Percentiles rank a stretch among this genome's conserved stretches.
phyloP scores from a whole-genome alignment of 2,113 vertebrate genomes.

The Crotalus tigris region DNA sequence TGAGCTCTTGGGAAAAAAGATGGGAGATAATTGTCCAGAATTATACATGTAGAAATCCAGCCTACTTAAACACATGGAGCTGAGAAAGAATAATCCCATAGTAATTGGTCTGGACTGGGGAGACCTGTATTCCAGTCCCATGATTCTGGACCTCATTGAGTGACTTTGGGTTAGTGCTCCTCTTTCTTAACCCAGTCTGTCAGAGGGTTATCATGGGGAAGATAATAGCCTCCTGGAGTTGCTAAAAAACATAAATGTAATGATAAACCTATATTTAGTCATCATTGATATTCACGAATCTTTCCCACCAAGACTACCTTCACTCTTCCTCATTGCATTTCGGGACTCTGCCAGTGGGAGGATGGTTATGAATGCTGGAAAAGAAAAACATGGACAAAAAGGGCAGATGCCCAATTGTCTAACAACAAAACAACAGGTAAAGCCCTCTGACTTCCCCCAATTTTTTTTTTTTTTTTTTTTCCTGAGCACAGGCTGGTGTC shows the following conservation, averaged over 20 bases:
- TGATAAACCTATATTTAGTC: not conserved
- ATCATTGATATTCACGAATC: not conserved
- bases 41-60: not conserved
- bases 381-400: constrained; percentile 35
- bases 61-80: not conserved
- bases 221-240: not conserved
- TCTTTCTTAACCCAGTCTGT: not conserved
- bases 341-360: not conserved
- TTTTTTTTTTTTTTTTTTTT: not conserved
- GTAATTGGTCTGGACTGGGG: not conserved
- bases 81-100: not conserved
- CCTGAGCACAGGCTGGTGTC: constrained; percentile 22
- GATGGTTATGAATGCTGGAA: constrained; percentile 38
- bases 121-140: not conserved
- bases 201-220: not conserved
- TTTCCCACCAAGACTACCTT: not conserved
- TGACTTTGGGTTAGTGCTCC: not conserved
- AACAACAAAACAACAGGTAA: not conserved
- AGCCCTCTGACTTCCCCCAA: not conserved
- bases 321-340: not conserved
- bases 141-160: not conserved
- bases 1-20: not conserved
- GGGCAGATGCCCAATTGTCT: constrained; percentile 42
- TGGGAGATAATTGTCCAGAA: not conserved
- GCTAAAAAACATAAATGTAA: not conserved